Evolutionary conservation across 2,888 invertebrate genomes (phyloP), one percentile per base, ranked within the genome.

Genomic region (Drosophila merina): DNA sequence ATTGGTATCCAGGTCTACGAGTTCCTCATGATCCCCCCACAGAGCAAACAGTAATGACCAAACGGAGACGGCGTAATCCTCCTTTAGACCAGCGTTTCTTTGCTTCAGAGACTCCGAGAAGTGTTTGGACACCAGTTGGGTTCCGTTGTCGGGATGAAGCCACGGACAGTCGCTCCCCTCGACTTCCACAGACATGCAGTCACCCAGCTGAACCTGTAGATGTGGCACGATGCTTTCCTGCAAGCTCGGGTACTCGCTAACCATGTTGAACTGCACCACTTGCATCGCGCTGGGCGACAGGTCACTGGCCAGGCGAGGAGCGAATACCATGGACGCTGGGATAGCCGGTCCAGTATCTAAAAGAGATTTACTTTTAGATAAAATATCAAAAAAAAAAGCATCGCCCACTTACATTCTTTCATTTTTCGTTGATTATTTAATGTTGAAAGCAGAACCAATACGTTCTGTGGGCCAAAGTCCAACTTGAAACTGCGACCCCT

Each of bases 11-110:
- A 86, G 83, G 0, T 92, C 93, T 48, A 93, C 93, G 6, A 93
- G 85, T 10, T 95, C 94, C 0, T 95, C 93, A 30, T 96, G 93
- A 10, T 94, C 94, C 1, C 96, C 97, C 98, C 98, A 98, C 7
- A 98, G 93, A 0, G 97, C 96, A 6, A 95, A 94, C 80, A 96
- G 95, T 0, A 97, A 92, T 10, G 94, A 93, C 95, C 96, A 96
- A 4, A 95, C 94, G 58, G 95, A 93, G 0, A 92, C 90, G 1
- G 88, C 87, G 74, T 92, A 92, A 26, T 81, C 88, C 54, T 89
- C 89, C 7, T 87, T 74, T 0, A 79, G 73, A 9, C 88, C 88
- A 4, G 84, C 50, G 55, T 88, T 80, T 20, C 86, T 73, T 26
- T 92, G 80, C 68, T 91, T 92, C 9, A 92, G 89, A 10, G 94